phyloP scores from a whole-genome alignment of 1,140 invertebrate genomes.

The Hycleus phaleratus region DNA sequence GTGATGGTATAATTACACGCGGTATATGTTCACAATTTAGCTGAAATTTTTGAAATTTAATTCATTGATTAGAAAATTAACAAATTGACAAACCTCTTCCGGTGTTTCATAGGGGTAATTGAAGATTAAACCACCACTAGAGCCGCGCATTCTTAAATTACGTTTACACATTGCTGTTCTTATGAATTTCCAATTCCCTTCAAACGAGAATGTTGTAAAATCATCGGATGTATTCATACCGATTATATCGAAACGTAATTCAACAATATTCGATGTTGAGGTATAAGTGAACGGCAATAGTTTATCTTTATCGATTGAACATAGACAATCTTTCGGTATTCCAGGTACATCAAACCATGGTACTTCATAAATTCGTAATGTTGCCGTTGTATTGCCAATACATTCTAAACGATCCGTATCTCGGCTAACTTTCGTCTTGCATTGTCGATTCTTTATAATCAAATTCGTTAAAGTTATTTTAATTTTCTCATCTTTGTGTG shows the following conservation, averaged over 20 bases:
- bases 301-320: constrained; percentile 47
- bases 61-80: background rate
- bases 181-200: constrained; percentile 75
- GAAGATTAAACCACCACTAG: constrained; percentile 68
- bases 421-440: constrained; percentile 52
- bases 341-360: constrained; percentile 60
- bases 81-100: constrained; percentile 53
- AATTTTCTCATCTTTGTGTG: constrained; percentile 66
- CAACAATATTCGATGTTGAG: constrained; percentile 65
- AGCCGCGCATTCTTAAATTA: constrained; percentile 58
- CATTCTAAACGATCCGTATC: constrained; percentile 65
- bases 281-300: constrained; percentile 64
- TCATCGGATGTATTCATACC: constrained; percentile 79
- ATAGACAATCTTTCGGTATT: constrained; percentile 63
- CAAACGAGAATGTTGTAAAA: constrained; percentile 73
- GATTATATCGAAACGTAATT: constrained; percentile 71
- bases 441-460: constrained; percentile 56
- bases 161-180: constrained; percentile 58
- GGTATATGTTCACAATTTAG: constrained; percentile 67
- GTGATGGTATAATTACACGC: constrained; percentile 70
- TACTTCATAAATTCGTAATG: constrained; percentile 59
- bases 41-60: constrained; percentile 40
- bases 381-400: constrained; percentile 50
- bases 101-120: constrained; percentile 48
- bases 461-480: constrained; percentile 59